Conservation (phyloP, 1,140 invertebrate species). For the Lucilia cuprina region DNA sequence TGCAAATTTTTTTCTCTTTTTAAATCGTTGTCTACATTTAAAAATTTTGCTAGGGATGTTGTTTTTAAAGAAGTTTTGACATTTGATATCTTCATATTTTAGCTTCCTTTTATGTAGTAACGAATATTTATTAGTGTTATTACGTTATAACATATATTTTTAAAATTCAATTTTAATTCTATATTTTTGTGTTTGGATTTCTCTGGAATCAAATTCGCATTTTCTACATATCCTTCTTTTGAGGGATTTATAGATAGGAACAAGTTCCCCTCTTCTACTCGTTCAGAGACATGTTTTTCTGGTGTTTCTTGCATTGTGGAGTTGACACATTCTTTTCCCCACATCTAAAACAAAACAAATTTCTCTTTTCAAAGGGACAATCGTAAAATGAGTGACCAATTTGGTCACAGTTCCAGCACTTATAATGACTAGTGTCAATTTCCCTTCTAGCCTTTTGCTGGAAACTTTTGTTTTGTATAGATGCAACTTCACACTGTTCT, state of each 20-base stretch:
- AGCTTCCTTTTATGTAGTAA: background rate
- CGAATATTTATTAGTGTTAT: background rate
- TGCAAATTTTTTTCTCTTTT: background rate
- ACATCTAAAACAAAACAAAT: constrained; percentile 19
- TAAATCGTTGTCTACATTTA: background rate
- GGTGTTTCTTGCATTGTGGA: background rate
- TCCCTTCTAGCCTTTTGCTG: too few relatives aligned
- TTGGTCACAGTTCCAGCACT: constrained; percentile 24
- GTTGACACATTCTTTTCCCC: constrained; percentile 24
- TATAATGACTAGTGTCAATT: constrained; percentile 3
- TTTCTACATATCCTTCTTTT: background rate
- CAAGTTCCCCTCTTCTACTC: background rate
- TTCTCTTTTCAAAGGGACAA: constrained; percentile 19
- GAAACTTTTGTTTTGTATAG: too few relatives aligned
- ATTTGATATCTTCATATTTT: background rate
- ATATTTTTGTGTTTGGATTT: background rate
- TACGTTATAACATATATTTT: too few relatives aligned
- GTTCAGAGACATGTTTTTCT: constrained; percentile 12
- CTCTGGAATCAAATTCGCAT: background rate
- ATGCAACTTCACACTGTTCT: background rate
- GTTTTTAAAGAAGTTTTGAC: background rate
- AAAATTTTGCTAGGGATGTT: background rate
- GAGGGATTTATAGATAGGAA: background rate
- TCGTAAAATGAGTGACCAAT: constrained; percentile 25
- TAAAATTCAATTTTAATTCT: background rate